Evolutionary conservation across 1,140 invertebrate species (phyloP).

Genomic region (Lamellibrachia luymesi): DNA sequence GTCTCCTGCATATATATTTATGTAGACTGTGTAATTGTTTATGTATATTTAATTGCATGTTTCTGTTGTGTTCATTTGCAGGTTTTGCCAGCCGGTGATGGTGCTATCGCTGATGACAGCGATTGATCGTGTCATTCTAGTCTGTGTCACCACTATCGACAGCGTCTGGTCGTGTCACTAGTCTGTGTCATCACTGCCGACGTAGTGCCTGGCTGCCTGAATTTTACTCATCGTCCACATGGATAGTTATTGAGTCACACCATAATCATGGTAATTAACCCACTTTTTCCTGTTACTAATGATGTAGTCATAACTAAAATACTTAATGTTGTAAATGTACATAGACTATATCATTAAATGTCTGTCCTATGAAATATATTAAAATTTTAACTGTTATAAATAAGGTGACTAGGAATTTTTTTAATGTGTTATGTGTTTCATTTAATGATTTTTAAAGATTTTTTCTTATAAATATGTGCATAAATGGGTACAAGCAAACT

Average conservation of each 20-base stretch:
- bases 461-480: too few species aligned
- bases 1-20: background rate
- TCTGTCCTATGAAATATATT: background rate
- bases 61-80: background rate
- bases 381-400: background rate
- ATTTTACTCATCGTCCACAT: background rate
- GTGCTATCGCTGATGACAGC: background rate
- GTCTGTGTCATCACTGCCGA: background rate
- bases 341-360: background rate
- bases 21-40: background rate
- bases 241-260: background rate
- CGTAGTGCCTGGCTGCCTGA: background rate
- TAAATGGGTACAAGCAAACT: too few species aligned
- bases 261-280: background rate
- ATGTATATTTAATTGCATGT: background rate
- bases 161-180: background rate
- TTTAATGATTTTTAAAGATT: too few species aligned
- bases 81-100: background rate
- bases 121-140: background rate
- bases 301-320: too few species aligned
- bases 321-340: too few species aligned
- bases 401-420: background rate
- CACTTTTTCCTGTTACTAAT: background rate
- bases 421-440: background rate
- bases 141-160: background rate